A percentile compares a stretch with the other conserved stretches of the same genome.
Evolutionary conservation across 2,113 vertebrate genomes (phyloP).

Genomic region (Dasypus novemcinctus): DNA sequence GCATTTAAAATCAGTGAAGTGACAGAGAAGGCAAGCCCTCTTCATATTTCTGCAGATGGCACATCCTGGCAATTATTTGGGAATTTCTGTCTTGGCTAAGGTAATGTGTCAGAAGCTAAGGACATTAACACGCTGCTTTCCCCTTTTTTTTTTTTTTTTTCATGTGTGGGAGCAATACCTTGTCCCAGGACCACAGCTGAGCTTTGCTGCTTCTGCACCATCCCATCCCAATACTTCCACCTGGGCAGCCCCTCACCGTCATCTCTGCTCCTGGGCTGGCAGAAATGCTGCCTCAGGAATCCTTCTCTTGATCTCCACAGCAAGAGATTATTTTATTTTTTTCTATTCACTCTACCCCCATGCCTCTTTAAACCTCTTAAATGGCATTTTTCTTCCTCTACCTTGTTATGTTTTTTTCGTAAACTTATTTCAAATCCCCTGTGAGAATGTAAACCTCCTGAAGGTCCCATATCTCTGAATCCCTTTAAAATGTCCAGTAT

Average conservation of each 20-base stretch:
- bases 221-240: not conserved
- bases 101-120: accelerated
- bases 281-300: not conserved
- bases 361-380: not conserved
- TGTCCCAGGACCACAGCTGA: not conserved
- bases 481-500: not conserved
- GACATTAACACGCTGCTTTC: not conserved
- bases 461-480: not conserved
- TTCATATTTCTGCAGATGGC: not conserved
- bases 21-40: not conserved
- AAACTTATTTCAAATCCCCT: not conserved
- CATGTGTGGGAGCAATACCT: too few relatives aligned
- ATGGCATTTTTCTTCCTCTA: not conserved
- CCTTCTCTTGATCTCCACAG: not conserved
- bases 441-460: not conserved
- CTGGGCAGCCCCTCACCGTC: not conserved
- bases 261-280: not conserved
- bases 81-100: not conserved
- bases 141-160: not conserved
- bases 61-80: not conserved
- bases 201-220: too few relatives aligned
- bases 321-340: not conserved
- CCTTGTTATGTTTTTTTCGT: not conserved
- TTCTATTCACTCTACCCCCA: not conserved
- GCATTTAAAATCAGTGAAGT: not conserved